These are phyloP conservation scores for Clarias gariepinus DNA, from an alignment of 2,113 vertebrate genomes.

Conservation along the genomic window DNA sequence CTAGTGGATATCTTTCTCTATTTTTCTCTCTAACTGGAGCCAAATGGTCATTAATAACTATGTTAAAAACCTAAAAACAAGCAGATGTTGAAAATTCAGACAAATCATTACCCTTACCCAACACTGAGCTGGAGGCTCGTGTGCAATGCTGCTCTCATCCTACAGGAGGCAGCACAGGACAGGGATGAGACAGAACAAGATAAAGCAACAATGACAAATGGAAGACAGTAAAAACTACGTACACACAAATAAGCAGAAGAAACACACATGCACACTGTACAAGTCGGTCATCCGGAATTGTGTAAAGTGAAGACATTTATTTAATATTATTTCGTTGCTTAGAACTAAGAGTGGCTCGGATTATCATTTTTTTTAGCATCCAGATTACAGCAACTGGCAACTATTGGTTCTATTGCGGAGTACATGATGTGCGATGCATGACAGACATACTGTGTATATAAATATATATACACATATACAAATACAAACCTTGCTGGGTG, in stretches of 20 bases:
- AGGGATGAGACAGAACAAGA: neutral
- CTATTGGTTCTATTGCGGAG: neutral
- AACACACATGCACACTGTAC: constrained; percentile 1
- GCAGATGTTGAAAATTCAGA: neutral
- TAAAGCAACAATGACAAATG: neutral
- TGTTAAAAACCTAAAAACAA: constrained; percentile 41
- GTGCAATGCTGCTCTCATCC: constrained; percentile 10
- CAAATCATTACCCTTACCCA: neutral
- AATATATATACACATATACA: no score
- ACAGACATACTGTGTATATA: no score
- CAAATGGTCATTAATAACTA: constrained; percentile 2
- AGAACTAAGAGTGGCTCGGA: neutral
- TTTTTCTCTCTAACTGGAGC: neutral
- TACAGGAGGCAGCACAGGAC: constrained; percentile 20
- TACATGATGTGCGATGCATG: neutral
- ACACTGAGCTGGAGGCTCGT: neutral
- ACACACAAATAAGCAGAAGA: neutral
- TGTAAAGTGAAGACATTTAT: constrained; percentile 8
- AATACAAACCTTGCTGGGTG: constrained; percentile 33
- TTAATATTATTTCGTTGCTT: neutral
- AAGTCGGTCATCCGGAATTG: neutral
- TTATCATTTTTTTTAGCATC: neutral
- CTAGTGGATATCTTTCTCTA: no score
- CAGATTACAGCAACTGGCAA: neutral
- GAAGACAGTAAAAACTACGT: neutral